Evolutionary conservation across 2,888 invertebrate genomes (phyloP), one percentile per base, ranked within the genome.

Genomic region (Danaus chrysippus): DNA sequence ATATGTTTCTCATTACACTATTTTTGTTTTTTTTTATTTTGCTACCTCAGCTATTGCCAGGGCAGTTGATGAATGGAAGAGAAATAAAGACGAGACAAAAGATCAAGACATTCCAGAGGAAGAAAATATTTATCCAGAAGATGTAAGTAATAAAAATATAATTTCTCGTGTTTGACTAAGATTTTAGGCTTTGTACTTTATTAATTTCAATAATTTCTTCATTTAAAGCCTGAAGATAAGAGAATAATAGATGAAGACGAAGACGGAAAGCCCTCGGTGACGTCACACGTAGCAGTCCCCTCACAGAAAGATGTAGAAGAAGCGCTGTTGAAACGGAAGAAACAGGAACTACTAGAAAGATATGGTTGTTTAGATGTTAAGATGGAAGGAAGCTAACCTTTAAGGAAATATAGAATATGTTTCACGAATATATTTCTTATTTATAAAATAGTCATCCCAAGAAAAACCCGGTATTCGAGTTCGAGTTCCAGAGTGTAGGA

Each of bases 291-390:
- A 54, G 95, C 97, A 9, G 97, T 99, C 42, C 99, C 99, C 0
- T 95, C 97, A 12, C 98, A 99, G 83, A 95, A 96, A 83, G 98
- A 99, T 82, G 95, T 99, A 67, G 98, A 98, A 79, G 96, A 96
- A 75, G 98, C 98, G 0, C 89, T 99, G 61, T 91, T 99, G 0
- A 93, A 94, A 69, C 94, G 97, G 76, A 97, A 98, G 83, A 99
- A 99, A 83, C 95, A 95, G 81, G 98, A 99, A 83, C 90, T 99
- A 52, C 81, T 99, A 64, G 95, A 96, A 72, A 95, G 95, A 84
- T 98, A 97, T 83, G 95, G 92, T 0, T 92, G 92, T 65, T 73
- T 86, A 73, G 92, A 92, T 55, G 86, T 91, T 15, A 91, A 87
- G 71, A 72, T 83, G 68, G 91, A 87, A 68, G 67, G 76, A 42